These are phyloP conservation scores for Folsomia manolachei DNA, from an alignment of 2,888 invertebrate species.

Conservation along the genomic window DNA sequence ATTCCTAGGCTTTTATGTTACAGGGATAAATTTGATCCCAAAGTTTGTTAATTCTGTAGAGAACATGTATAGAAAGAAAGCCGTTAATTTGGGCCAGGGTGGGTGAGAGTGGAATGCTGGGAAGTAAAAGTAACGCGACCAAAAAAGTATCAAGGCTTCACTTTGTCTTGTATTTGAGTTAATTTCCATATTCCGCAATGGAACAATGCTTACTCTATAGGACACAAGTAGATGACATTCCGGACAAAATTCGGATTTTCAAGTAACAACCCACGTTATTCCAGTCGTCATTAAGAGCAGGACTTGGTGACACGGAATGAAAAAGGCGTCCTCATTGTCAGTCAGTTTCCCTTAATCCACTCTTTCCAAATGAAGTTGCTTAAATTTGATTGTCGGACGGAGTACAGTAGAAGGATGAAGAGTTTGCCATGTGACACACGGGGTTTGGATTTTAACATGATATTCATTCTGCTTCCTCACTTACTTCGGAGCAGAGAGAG, in stretches of 20 bases:
- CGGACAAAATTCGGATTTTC: background rate
- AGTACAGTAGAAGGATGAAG: background rate
- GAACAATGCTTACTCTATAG: too few species aligned
- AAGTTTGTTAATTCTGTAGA: constrained; percentile 7
- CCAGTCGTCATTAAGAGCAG: too few species aligned
- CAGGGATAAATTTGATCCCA: constrained; percentile 4
- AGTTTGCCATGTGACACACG: background rate
- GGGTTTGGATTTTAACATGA: background rate
- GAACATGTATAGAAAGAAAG: background rate
- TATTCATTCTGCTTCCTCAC: background rate
- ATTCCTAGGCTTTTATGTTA: background rate
- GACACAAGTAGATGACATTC: too few species aligned
- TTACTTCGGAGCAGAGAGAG: background rate
- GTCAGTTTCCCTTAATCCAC: constrained; percentile 13
- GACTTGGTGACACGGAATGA: background rate
- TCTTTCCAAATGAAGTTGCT: background rate
- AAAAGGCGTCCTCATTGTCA: constrained; percentile 11
- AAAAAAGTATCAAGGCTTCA: too few species aligned
- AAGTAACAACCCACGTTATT: background rate
- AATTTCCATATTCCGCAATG: background rate
- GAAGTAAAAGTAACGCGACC: background rate
- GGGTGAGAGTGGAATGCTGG: background rate
- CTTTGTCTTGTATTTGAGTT: too few species aligned
- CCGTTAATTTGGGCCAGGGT: background rate
- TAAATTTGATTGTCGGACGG: background rate